Conservation (phyloP, 2,888 invertebrate genomes). For the Seira musarum region DNA sequence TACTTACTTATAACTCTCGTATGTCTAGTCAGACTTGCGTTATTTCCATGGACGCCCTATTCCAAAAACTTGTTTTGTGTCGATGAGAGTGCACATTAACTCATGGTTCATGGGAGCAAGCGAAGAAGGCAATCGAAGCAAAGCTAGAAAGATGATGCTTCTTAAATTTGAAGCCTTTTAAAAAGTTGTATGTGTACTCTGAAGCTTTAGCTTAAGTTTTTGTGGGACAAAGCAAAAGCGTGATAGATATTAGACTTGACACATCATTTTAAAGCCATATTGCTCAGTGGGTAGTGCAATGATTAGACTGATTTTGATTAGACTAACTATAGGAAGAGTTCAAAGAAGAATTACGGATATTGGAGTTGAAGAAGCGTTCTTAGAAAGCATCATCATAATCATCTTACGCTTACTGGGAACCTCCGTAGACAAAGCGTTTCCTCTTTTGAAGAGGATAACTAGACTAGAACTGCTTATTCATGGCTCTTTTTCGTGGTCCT, state of each 20-base stretch:
- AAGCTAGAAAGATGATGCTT: too few relatives aligned
- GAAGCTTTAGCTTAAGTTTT: too few relatives aligned
- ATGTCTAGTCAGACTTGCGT: too few relatives aligned
- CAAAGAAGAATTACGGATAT: slow-evolving; percentile 47
- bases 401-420: not conserved
- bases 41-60: not conserved
- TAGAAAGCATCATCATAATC: not conserved
- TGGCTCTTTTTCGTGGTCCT: slow-evolving; percentile 20
- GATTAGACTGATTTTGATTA: slow-evolving; percentile 6
- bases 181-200: too few relatives aligned
- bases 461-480: slow-evolving; percentile 8
- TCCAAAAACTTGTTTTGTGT: not conserved
- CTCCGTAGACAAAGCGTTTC: not conserved
- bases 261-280: not conserved
- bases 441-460: slow-evolving; percentile 8
- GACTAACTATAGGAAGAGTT: slow-evolving; percentile 27
- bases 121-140: too few relatives aligned
- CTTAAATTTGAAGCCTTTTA: too few relatives aligned
- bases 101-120: slow-evolving; percentile 44
- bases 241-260: slow-evolving; percentile 1
- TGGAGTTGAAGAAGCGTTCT: slow-evolving; percentile 37
- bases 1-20: slow-evolving; percentile 16
- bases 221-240: not conserved
- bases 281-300: slow-evolving; percentile 7
- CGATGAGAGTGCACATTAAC: slow-evolving; percentile 41